Base-by-base conservation (phyloP, 2,888 invertebrate species). In the Dendrolimus houi region DNA sequence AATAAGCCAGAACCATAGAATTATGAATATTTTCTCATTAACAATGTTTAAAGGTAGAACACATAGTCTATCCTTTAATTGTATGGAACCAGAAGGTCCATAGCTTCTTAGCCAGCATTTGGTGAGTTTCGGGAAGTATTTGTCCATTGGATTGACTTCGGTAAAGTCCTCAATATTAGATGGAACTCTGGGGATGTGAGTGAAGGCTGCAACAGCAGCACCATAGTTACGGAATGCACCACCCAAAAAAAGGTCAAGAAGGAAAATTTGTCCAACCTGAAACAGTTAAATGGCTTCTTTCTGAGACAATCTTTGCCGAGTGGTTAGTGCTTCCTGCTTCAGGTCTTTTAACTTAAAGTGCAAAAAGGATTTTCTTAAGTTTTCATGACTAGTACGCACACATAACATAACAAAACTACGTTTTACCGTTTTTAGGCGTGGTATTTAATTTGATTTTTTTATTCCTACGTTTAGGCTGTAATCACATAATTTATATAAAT, bases 1-100 rank as follows among this genome's bases (percentile, higher is more conserved):
- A 40, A 94, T 85, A 12, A 96, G 90, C 94, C 96, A 96, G 74
- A 94, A 92, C 94, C 95, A 95, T 1, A 95, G 79, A 55, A 95
- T 92, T 1, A 94, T 88, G 70, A 95, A 95, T 64, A 96, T 92
- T 75, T 96, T 96, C 72, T 96, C 96, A 72, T 96, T 96, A 54
- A 96, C 92, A 64, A 95, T 93, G 71, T 96, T 96, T 9, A 96
- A 71, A 0, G 96, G 94, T 12, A 96, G 83, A n/a, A 96, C 91
- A 67, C 96, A 96, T 0, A 96, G 85, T 0, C 93, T 92, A 69
- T 95, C 94, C 61, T 87, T 85, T 0, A 79, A 71, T 67, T 94
- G 92, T 1, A 92, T 63, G 7, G 86, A 78, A 6, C 94, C 95
- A 0, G 92, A 90, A 0, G 93, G 91, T 2, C 94, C 94, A 60